Percentiles rank a stretch among this genome's conserved stretches.
Conservation (phyloP, 2,888 invertebrate genomes). For the Caenorhabditis plicata region DNA sequence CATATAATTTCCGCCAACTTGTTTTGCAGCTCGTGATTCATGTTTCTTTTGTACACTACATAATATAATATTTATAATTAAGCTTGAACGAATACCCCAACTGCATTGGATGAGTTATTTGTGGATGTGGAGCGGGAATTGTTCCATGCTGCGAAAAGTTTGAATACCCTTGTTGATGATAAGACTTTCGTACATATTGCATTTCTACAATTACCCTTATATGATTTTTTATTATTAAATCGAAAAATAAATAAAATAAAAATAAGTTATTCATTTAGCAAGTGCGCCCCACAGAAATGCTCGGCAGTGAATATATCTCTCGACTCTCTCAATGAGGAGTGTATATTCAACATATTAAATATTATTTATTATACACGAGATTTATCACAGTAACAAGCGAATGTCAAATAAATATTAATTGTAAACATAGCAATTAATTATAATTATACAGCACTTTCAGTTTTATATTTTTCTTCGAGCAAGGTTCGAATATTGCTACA, state of each 20-base stretch:
- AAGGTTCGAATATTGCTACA: constrained; percentile 53
- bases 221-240: too few relatives aligned
- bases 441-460: constrained; percentile 45
- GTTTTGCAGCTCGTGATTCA: constrained; percentile 22
- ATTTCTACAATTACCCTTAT: not conserved
- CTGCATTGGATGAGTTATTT: not conserved
- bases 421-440: constrained; percentile 1
- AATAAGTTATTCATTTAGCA: too few relatives aligned
- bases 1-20: constrained; percentile 21
- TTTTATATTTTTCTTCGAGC: constrained; percentile 47
- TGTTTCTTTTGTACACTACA: not conserved
- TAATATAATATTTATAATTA: not conserved
- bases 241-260: too few relatives aligned
- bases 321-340: too few relatives aligned
- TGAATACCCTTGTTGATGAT: constrained; percentile 3
- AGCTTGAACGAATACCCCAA: not conserved
- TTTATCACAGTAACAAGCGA: too few relatives aligned
- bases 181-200: not conserved
- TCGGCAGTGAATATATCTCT: too few relatives aligned
- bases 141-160: not conserved
- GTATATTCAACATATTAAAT: too few relatives aligned
- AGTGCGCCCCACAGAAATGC: too few relatives aligned
- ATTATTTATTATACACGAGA: too few relatives aligned
- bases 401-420: not conserved
- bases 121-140: not conserved